Evolutionary conservation across 2,797 vertebrate genomes (phyloP).

Genomic region (Aratinga solstitialis): DNA sequence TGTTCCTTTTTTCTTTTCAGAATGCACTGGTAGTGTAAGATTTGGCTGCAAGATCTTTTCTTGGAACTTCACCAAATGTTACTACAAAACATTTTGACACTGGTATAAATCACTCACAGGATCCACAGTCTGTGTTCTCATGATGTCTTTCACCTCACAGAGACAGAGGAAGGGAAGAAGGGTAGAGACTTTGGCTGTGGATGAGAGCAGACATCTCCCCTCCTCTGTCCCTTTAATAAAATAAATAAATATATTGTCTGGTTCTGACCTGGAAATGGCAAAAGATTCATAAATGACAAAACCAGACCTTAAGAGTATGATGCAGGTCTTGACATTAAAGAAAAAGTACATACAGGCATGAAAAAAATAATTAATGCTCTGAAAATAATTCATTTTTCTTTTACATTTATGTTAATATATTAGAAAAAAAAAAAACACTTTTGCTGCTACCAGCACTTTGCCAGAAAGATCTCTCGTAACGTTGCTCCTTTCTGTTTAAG

Average conservation of each 20-base stretch:
- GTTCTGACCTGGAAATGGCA: not conserved
- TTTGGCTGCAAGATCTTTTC: not conserved
- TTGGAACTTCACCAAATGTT: not conserved
- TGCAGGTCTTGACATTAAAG: not conserved
- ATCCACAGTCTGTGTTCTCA: not conserved
- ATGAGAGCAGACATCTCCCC: not conserved
- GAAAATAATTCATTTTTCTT: not conserved
- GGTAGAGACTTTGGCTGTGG: not conserved
- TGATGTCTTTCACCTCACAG: not conserved
- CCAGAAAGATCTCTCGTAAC: not conserved
- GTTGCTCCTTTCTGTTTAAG: not conserved
- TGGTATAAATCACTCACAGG: not conserved
- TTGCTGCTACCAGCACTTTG: not conserved
- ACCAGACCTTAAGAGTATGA: not conserved
- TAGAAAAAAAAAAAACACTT: not conserved
- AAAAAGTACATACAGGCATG: not conserved
- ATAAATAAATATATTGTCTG: not conserved
- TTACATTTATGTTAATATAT: not conserved
- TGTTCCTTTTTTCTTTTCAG: not conserved
- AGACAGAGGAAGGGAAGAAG: not conserved
- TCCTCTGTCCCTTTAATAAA: not conserved
- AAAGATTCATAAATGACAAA: not conserved
- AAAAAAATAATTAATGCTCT: not conserved
- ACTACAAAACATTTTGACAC: not conserved
- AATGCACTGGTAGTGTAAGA: not conserved